Evolutionary conservation across 2,888 invertebrate species (phyloP).

Genomic region (Leucozona laternaria): DNA sequence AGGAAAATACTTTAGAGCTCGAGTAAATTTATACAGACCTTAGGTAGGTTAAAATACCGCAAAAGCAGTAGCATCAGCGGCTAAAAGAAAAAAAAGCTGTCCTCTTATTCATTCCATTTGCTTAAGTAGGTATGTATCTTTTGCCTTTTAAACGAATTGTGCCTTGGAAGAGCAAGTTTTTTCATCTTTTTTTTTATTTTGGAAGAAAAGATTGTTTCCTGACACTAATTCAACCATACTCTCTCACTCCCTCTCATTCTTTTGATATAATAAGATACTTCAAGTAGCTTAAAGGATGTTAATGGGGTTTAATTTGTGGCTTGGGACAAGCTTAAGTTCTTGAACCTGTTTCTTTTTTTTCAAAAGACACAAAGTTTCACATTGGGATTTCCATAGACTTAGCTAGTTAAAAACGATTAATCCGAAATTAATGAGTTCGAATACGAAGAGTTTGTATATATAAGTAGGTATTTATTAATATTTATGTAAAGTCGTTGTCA

Average conservation of each 20-base stretch:
- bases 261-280: slow-evolving; percentile 15
- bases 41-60: slow-evolving; percentile 29
- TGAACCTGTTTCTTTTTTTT: slow-evolving; percentile 19
- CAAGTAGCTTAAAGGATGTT: slow-evolving; percentile 49
- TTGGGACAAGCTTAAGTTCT: slow-evolving; percentile 36
- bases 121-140: slow-evolving; percentile 32
- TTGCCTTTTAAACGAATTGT: slow-evolving; percentile 37
- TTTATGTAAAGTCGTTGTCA: not conserved
- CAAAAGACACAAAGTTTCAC: not conserved
- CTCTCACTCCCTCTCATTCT: not conserved
- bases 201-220: not conserved
- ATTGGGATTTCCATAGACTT: not conserved
- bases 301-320: slow-evolving; percentile 53
- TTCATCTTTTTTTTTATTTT: not conserved
- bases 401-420: slow-evolving; percentile 14
- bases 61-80: not conserved
- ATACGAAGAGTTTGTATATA: not conserved
- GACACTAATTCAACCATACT: not conserved
- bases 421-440: slow-evolving; percentile 20
- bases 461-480: not conserved
- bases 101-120: slow-evolving; percentile 56
- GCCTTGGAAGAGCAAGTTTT: not conserved
- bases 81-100: slow-evolving; percentile 15
- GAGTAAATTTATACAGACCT: slow-evolving; percentile 55
- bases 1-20: slow-evolving; percentile 23